phyloP scores from a whole-genome alignment of 1,140 invertebrate genomes.

The Babylonia areolata region DNA sequence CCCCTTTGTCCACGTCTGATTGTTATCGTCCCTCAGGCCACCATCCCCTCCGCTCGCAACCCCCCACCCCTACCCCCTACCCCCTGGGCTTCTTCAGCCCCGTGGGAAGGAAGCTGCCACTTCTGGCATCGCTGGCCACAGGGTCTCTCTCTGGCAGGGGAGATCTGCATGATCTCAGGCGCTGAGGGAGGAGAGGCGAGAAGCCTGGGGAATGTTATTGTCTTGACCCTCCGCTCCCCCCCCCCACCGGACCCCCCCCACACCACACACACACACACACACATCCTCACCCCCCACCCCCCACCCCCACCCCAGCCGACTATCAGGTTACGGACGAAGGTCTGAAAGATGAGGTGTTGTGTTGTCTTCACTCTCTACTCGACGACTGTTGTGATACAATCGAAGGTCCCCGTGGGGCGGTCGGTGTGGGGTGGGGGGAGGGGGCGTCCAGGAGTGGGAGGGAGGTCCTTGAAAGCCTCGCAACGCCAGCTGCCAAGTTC shows the following conservation, averaged over 20 bases:
- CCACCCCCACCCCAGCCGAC: too few species aligned
- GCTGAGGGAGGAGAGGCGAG: background rate
- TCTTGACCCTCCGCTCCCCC: too few species aligned
- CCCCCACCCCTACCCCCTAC: background rate
- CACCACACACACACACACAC: too few species aligned
- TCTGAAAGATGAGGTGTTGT: too few species aligned
- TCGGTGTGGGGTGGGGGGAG: background rate
- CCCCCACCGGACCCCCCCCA: too few species aligned
- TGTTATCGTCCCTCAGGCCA: background rate
- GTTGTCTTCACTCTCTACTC: background rate
- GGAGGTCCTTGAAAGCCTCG: background rate
- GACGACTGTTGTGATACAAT: too few species aligned
- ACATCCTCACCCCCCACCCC: too few species aligned
- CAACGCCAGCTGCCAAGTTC: too few species aligned
- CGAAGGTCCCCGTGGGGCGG: background rate
- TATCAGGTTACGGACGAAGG: too few species aligned
- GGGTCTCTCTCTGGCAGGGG: too few species aligned
- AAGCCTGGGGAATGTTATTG: slow-evolving; percentile 2
- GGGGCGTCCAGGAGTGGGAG: background rate
- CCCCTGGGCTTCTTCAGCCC: background rate
- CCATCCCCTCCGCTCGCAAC: background rate
- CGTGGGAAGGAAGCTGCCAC: background rate
- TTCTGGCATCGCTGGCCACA: background rate
- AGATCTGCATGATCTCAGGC: background rate
- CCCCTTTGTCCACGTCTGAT: slow-evolving; percentile 1